Evolutionary conservation across 2,113 vertebrate species (phyloP).

Genomic region (Gobio gobio): DNA sequence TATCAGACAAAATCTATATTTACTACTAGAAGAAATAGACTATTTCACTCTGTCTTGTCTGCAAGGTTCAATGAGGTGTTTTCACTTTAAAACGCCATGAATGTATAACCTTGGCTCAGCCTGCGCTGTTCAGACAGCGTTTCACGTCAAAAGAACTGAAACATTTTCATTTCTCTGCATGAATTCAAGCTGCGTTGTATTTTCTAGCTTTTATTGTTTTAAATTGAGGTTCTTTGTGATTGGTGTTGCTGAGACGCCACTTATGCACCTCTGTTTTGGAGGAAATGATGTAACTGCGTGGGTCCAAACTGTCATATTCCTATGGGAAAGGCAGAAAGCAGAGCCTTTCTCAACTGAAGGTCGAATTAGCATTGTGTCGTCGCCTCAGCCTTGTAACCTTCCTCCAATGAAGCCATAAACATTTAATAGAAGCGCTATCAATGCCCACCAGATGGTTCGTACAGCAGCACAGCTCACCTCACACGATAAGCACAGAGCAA

Average conservation of each 20-base stretch:
- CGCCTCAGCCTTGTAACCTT: slow-evolving; percentile 46
- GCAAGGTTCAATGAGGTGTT: slow-evolving; percentile 21
- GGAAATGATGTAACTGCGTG: not conserved
- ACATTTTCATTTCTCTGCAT: slow-evolving; percentile 12
- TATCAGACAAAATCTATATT: not conserved
- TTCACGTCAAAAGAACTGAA: slow-evolving; percentile 1
- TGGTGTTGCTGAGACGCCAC: not conserved
- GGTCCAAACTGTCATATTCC: not conserved
- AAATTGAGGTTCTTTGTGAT: not conserved
- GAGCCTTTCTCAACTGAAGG: slow-evolving; percentile 42
- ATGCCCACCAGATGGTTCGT: slow-evolving; percentile 22
- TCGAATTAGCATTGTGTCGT: slow-evolving; percentile 44
- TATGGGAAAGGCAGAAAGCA: not conserved
- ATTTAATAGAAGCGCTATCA: slow-evolving; percentile 47
- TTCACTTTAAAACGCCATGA: slow-evolving; percentile 27
- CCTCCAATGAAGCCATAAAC: slow-evolving; percentile 41
- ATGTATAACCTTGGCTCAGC: slow-evolving; percentile 29
- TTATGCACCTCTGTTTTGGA: slow-evolving; percentile 8
- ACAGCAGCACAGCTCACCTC: slow-evolving; percentile 14
- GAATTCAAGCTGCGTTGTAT: not conserved
- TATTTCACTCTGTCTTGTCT: not conserved
- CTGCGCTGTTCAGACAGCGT: not conserved
- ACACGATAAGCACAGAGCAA: slow-evolving; percentile 30
- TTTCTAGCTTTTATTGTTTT: slow-evolving; percentile 25
- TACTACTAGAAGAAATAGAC: slow-evolving; percentile 36